phyloP scores from a whole-genome alignment of 2,797 vertebrate species.

The Poeciliopsis gracilis region DNA sequence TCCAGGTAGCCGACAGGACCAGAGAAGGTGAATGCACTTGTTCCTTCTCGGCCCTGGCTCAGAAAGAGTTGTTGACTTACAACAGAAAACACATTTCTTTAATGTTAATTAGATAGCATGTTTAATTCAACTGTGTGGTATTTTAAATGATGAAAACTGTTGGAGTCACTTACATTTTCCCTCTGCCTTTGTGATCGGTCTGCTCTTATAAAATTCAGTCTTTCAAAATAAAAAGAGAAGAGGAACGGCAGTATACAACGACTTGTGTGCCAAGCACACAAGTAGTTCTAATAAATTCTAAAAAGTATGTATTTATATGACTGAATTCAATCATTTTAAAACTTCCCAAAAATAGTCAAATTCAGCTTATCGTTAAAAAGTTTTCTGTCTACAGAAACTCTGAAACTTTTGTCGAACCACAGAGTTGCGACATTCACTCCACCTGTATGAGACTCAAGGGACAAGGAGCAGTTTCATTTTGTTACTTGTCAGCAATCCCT shows the following conservation, averaged over 20 bases:
- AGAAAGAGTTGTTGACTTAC: conserved; percentile 3
- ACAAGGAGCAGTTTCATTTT: not conserved
- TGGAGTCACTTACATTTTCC: not conserved
- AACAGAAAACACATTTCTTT: not conserved
- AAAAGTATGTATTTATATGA: not conserved
- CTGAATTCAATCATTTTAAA: not conserved
- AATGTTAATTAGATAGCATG: not conserved
- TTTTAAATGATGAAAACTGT: not conserved
- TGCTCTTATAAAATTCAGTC: not conserved
- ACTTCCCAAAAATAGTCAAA: not conserved
- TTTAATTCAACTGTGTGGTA: not conserved
- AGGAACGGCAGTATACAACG: not conserved
- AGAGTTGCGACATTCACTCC: not conserved
- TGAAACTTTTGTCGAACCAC: not conserved
- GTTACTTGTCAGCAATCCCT: not conserved
- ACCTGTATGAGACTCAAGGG: not conserved
- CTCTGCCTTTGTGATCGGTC: not conserved
- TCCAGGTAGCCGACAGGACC: conserved; percentile 62
- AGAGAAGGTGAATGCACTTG: conserved; percentile 52
- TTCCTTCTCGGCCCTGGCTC: conserved; percentile 39
- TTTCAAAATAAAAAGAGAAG: not conserved
- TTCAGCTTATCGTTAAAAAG: not conserved
- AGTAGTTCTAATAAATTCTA: not conserved
- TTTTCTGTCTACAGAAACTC: not conserved
- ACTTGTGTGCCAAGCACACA: not conserved